phyloP scores from a whole-genome alignment of 92 coral and sea anemone species.

The Diadumene lineata region DNA sequence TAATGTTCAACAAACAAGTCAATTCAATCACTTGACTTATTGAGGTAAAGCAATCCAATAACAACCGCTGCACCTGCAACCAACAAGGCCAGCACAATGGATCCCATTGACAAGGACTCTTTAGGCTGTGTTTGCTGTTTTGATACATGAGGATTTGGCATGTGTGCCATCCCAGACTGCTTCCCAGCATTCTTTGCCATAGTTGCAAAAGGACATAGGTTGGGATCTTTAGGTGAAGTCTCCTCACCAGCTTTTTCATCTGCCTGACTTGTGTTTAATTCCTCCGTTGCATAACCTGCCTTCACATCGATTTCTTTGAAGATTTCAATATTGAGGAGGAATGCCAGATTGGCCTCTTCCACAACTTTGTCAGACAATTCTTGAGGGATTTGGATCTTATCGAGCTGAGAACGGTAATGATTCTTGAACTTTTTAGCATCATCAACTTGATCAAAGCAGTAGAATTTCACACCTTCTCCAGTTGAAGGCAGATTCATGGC shows the following conservation, averaged over 20 bases:
- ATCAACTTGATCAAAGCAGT: slow-evolving; percentile 68
- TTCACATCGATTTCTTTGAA: slow-evolving; percentile 80
- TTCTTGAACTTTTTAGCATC: slow-evolving; percentile 88
- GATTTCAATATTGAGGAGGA: slow-evolving; percentile 77
- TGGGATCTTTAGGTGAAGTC: slow-evolving; percentile 21
- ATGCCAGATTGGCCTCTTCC: slow-evolving; percentile 78
- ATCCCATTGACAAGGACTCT: slow-evolving; percentile 8
- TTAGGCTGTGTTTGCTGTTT: background rate
- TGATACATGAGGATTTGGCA: background rate
- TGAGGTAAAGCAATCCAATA: slow-evolving; percentile 24
- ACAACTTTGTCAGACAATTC: slow-evolving; percentile 83
- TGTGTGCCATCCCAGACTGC: slow-evolving; percentile 23
- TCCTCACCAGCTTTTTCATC: slow-evolving; percentile 11
- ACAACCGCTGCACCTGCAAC: slow-evolving; percentile 50
- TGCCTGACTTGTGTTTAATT: background rate
- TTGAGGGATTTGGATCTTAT: slow-evolving; percentile 66
- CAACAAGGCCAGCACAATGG: slow-evolving; percentile 36
- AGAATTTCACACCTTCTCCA: slow-evolving; percentile 87
- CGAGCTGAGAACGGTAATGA: slow-evolving; percentile 79
- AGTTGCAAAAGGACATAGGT: slow-evolving; percentile 83
- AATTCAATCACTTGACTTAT: slow-evolving; percentile 3
- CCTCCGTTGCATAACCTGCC: slow-evolving; percentile 65
- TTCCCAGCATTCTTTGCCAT: slow-evolving; percentile 61
- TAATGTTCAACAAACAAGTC: no score
- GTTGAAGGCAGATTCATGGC: slow-evolving; percentile 88